Conservation (phyloP, 1,140 invertebrate species). For the Platyscapa corneri region DNA sequence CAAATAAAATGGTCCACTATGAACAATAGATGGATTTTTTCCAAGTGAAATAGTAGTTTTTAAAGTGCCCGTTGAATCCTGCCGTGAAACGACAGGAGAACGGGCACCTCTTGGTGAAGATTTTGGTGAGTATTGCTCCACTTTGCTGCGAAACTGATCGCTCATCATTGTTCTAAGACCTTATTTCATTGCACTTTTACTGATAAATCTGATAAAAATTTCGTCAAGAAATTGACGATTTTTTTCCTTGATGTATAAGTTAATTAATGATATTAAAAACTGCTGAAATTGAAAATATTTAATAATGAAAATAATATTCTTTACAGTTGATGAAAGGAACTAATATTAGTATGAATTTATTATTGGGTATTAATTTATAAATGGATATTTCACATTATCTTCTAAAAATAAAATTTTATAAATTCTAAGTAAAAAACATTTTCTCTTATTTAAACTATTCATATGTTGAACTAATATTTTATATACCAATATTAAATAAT, state of each 20-base stretch:
- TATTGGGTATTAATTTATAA: no score
- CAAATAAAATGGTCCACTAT: constrained; percentile 97
- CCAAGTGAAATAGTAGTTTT: constrained; percentile 98
- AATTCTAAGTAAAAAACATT: neutral
- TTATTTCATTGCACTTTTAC: constrained; percentile 53
- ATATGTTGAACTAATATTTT: neutral
- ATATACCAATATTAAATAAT: neutral
- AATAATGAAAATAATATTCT: neutral
- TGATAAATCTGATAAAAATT: constrained; percentile 22
- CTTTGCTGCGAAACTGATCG: constrained; percentile 89
- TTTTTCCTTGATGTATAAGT: neutral
- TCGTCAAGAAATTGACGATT: constrained; percentile 14
- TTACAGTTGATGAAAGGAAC: neutral
- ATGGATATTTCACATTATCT: no score
- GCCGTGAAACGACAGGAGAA: constrained; percentile 93
- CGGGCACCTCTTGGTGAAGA: constrained; percentile 93
- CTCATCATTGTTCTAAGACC: constrained; percentile 81
- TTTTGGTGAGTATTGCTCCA: constrained; percentile 94
- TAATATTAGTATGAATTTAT: no score
- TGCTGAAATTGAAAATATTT: neutral
- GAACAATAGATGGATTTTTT: constrained; percentile 96
- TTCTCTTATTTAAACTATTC: neutral
- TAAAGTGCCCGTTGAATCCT: constrained; percentile 96
- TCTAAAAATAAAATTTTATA: no score
- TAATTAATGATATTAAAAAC: neutral